phyloP scores from a whole-genome alignment of 2,888 invertebrate species.

The Ectemnius continuus region DNA sequence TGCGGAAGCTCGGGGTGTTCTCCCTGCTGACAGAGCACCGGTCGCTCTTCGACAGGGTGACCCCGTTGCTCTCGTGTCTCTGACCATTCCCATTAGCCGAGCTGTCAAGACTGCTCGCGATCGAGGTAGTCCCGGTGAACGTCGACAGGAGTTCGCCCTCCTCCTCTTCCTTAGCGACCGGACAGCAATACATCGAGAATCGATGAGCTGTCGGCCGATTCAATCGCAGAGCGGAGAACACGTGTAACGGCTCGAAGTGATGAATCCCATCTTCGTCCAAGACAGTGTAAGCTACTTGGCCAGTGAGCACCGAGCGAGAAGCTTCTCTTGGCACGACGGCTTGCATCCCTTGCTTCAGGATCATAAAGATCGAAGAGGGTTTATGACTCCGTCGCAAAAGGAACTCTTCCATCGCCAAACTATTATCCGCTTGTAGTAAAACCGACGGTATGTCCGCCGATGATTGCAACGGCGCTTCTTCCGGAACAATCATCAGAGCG shows the following conservation, averaged over 20 bases:
- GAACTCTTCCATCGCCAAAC: slow-evolving; percentile 88
- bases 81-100: slow-evolving; percentile 74
- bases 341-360: slow-evolving; percentile 86
- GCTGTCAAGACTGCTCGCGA: slow-evolving; percentile 75
- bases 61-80: slow-evolving; percentile 63
- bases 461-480: slow-evolving; percentile 81
- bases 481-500: slow-evolving; percentile 84
- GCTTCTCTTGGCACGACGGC: slow-evolving; percentile 89
- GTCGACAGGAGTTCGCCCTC: slow-evolving; percentile 68
- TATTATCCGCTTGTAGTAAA: slow-evolving; percentile 84
- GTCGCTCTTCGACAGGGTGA: slow-evolving; percentile 67
- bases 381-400: slow-evolving; percentile 81
- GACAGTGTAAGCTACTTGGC: slow-evolving; percentile 87
- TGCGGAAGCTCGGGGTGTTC: slow-evolving; percentile 81
- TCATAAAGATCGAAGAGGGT: slow-evolving; percentile 82
- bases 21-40: slow-evolving; percentile 76
- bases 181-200: slow-evolving; percentile 84
- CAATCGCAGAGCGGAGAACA: slow-evolving; percentile 85
- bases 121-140: slow-evolving; percentile 67
- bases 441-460: slow-evolving; percentile 86
- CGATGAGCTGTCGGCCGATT: slow-evolving; percentile 83
- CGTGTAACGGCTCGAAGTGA: slow-evolving; percentile 87
- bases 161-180: slow-evolving; percentile 80
- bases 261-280: slow-evolving; percentile 88
- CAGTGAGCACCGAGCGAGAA: slow-evolving; percentile 85